A percentile compares a stretch with the other conserved stretches of the same genome.
Evolutionary conservation across 2,797 vertebrate genomes (phyloP).

Genomic region (Gobio occitaniae): DNA sequence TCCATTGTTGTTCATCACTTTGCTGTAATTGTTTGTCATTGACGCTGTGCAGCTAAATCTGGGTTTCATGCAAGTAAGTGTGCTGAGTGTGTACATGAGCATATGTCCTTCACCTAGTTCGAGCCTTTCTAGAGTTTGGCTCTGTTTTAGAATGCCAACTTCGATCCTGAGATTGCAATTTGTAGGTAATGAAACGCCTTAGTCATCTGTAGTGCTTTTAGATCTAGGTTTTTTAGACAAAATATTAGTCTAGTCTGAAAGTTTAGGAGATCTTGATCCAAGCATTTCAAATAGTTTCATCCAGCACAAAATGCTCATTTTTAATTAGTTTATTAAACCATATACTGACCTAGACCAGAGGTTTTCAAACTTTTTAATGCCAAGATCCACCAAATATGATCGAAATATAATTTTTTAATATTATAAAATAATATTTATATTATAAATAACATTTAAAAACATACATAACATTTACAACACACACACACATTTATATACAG

Average conservation of each 20-base stretch:
- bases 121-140: neutral
- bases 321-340: neutral
- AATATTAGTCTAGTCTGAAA: neutral
- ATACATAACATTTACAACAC: too few relatives aligned
- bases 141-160: neutral
- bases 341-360: neutral
- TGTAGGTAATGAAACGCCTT: slow-evolving; percentile 8
- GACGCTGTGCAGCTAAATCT: slow-evolving; percentile 74
- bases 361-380: neutral
- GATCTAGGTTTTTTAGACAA: neutral
- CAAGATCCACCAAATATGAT: neutral
- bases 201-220: slow-evolving; percentile 17
- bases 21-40: slow-evolving; percentile 52
- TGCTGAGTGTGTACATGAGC: slow-evolving; percentile 4
- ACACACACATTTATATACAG: too few relatives aligned
- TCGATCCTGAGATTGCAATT: neutral
- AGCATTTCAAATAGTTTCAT: neutral
- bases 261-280: slow-evolving; percentile 1
- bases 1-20: slow-evolving; percentile 50
- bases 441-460: too few relatives aligned
- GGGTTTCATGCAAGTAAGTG: slow-evolving; percentile 80
- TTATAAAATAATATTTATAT: too few relatives aligned
- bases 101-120: slow-evolving; percentile 10
- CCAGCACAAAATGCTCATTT: neutral
- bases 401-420: too few relatives aligned